A percentile compares a stretch with the other conserved stretches of the same genome.
These are phyloP conservation scores for Drosophila anomalata DNA, from an alignment of 2,888 invertebrate genomes.

Conservation along the genomic window DNA sequence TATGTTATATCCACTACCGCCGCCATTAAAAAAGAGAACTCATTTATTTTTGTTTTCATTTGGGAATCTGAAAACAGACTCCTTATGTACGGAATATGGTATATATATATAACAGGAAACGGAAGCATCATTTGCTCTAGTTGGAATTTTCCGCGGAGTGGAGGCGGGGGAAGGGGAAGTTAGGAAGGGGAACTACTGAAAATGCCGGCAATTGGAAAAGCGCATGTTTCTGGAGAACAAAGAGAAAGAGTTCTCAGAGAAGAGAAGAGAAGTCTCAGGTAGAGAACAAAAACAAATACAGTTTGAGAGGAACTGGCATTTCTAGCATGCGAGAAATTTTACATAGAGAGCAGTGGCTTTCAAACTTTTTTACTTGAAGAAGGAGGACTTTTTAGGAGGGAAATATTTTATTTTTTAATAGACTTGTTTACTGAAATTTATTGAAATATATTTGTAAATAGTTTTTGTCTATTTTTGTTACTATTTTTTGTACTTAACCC, in stretches of 20 bases:
- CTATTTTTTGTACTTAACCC: neutral
- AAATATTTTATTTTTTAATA: neutral
- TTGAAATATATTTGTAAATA: too few species aligned
- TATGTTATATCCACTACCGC: conserved; percentile 1
- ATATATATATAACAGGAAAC: conserved; percentile 32
- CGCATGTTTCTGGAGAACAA: conserved; percentile 59
- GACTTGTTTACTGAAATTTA: too few species aligned
- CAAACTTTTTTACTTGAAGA: neutral
- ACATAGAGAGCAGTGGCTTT: neutral
- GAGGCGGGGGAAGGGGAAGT: neutral
- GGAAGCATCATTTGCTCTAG: conserved; percentile 35
- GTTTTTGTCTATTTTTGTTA: neutral
- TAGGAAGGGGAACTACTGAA: conserved; percentile 25
- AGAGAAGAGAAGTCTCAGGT: neutral
- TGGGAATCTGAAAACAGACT: conserved; percentile 12
- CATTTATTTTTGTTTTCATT: conserved; percentile 57
- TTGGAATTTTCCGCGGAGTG: conserved; percentile 10
- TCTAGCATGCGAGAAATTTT: conserved; percentile 65
- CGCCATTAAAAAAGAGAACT: conserved; percentile 5
- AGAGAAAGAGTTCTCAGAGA: neutral
- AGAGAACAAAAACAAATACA: conserved; percentile 44
- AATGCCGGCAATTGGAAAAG: conserved; percentile 71
- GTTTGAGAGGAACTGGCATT: conserved; percentile 38
- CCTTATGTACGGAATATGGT: neutral
- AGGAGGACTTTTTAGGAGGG: neutral